Evolutionary conservation across 2,888 invertebrate species (phyloP), one percentile per base, ranked within the genome.

Genomic region (Diarsia brunnea): DNA sequence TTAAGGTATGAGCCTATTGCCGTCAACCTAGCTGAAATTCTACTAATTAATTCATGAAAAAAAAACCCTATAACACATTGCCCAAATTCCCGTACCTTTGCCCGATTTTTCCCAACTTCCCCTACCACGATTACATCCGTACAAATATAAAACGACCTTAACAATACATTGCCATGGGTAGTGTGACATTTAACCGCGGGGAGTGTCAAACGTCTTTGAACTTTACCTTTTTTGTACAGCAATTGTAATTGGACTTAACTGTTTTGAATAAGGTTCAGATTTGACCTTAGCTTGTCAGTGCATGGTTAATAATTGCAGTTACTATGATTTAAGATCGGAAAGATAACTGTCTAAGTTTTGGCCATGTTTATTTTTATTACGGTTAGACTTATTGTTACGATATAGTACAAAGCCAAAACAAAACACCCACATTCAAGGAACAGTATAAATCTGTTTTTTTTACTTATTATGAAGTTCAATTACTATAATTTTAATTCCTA

Each of bases 181-280:
- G 67, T 53, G 64, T 88, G 86, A 83, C 89, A 89, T 89, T 89
- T 89, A 85, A 73, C 31, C 31, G 78, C 72, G 73, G 70, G 84
- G 84, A 84, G 83, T 83, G 89, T 82, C 84, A 78, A 55, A 73
- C 75, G 91, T 73, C 91, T 91, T 91, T 91, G 91, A 91, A 91
- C 91, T 91, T 91, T 91, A 86, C 84, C 84, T 79, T 85, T 86
- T 88, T 89, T 66, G 89, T 86, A 79, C 71, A 84, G 78, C 79
- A 88, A 87, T 89, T 87, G 86, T 85, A 84, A 84, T 78, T 78
- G 84, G 66, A 78, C 55, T 77, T 82, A 43, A 84, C 82, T 72
- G 82, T 84, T 84, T 72, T 81, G 85, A 78, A 75, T 82, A 85
- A 85, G 65, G 78, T 78, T 74, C 74, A 75, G 21, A 67, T 82